Evolutionary conservation across 2,113 vertebrate genomes (phyloP), one percentile per base, ranked within the genome.

Genomic region (Cyphomyrus discorhynchus): DNA sequence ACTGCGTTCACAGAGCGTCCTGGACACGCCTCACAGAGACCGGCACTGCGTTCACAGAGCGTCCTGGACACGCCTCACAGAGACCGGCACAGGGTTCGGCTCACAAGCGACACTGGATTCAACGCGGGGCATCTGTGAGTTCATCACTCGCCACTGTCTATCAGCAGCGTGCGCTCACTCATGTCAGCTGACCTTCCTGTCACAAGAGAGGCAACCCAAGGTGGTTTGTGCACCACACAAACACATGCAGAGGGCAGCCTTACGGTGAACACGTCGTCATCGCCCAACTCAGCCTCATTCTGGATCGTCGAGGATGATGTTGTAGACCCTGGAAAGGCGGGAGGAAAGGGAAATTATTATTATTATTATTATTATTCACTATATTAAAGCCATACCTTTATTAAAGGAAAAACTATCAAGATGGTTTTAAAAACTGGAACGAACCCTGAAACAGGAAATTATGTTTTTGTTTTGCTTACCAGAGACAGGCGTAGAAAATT

Each of bases 201-300:
- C 70, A 39, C 5, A 9, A 39, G 31, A 17, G 31, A 15, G 35
- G 27, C 10, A n/a, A 74, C n/a, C n/a, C 66, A 74, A 10, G 66
- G 66, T 5, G 31, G 27, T 74, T 74, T 74, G 27, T 5, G 66
- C 39, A 46, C 77, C 77, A 39, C 4, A 1, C 87, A 27, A 17
- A n/a, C 45, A 2, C 15, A 31, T 6, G 8, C 6, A 82, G 50
- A 45, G 21, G 4, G 19, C 21, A 49, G 49, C 95, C 97, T 97
- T 93, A 99, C 98, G 88, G 97, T 98, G 94, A 99, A 99, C 90
- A 99, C 98, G 47, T 99, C 98, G 1, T 99, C 98, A 1, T 99
- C 98, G 0, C 98, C 98, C 0, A 99, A 96, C 93, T 99, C 98
- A 0, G 97, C 96, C 93, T 99, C 98, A 0, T 99, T 98, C 92